phyloP scores from a whole-genome alignment of 2,888 invertebrate species.

The Caenorhabditis imperialis region DNA sequence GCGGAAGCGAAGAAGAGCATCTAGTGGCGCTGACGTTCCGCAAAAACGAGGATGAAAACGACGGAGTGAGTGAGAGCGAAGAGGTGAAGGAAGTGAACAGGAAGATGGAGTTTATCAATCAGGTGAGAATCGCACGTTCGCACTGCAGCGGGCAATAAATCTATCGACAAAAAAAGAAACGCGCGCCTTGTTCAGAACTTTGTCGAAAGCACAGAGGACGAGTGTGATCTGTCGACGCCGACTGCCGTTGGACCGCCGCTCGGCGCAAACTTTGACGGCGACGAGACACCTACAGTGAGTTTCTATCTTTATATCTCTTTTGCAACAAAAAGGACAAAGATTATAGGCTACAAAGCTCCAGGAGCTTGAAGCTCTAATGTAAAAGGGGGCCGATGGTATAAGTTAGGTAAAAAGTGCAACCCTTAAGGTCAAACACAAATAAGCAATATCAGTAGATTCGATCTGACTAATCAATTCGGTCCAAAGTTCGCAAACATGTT shows the following conservation, averaged over 20 bases:
- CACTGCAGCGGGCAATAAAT: too few relatives aligned
- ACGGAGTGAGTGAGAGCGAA: conserved; percentile 5
- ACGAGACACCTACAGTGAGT: conserved; percentile 44
- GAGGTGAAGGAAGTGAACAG: neutral
- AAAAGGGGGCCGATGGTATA: too few relatives aligned
- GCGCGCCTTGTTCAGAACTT: conserved; percentile 41
- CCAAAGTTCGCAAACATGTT: too few relatives aligned
- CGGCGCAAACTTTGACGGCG: conserved; percentile 25
- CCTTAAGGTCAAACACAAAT: too few relatives aligned
- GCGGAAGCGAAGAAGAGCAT: conserved; percentile 47
- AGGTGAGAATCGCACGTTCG: conserved; percentile 20
- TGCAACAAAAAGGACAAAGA: neutral
- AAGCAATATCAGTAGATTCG: too few relatives aligned
- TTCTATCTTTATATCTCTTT: neutral
- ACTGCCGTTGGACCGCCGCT: conserved; percentile 47
- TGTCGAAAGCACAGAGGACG: conserved; percentile 50
- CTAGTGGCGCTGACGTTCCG: conserved; percentile 45
- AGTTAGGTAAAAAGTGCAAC: too few relatives aligned
- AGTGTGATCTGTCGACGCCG: conserved; percentile 53
- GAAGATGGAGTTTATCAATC: conserved; percentile 50
- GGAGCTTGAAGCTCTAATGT: too few relatives aligned
- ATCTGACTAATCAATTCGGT: too few relatives aligned
- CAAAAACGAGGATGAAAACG: conserved; percentile 17
- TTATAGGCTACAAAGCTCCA: too few relatives aligned
- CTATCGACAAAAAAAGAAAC: neutral